phyloP scores from a whole-genome alignment of 2,797 vertebrate species.

The Amblyraja radiata region DNA sequence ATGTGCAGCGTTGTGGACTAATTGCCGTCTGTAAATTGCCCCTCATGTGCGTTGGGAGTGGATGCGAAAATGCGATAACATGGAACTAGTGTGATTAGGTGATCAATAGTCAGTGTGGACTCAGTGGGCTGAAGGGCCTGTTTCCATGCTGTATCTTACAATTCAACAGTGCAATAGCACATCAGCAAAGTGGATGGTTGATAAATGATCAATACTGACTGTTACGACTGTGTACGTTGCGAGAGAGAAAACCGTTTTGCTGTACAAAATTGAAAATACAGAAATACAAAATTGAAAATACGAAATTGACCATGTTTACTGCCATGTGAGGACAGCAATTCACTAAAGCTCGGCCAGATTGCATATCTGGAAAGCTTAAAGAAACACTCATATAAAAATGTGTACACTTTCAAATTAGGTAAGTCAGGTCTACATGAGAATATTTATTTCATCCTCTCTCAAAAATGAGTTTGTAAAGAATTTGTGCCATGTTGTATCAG shows the following conservation, averaged over 20 bases:
- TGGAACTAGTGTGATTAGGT: too few species aligned
- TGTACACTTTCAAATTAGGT: not conserved
- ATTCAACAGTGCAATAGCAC: too few species aligned
- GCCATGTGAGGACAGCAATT: slow-evolving; percentile 40
- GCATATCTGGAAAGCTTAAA: not conserved
- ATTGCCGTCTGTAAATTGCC: too few species aligned
- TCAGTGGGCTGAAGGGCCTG: too few species aligned
- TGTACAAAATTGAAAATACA: slow-evolving; percentile 44
- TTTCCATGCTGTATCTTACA: too few species aligned
- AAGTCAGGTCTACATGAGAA: not conserved
- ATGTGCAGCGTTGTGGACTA: too few species aligned
- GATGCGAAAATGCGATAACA: too few species aligned
- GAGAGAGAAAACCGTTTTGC: not conserved
- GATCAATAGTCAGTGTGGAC: too few species aligned
- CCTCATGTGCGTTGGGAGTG: too few species aligned
- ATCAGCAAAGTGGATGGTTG: not conserved
- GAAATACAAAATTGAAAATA: slow-evolving; percentile 52
- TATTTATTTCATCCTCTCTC: not conserved
- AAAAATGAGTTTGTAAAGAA: not conserved
- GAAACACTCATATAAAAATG: not conserved
- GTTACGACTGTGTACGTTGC: not conserved
- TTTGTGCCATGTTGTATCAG: not conserved
- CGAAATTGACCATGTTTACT: slow-evolving; percentile 48
- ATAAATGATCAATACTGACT: not conserved
- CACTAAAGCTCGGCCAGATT: not conserved